Evolutionary conservation across 2,797 vertebrate species (phyloP), one percentile per base, ranked within the genome.

Genomic region (Crax fasciolata): DNA sequence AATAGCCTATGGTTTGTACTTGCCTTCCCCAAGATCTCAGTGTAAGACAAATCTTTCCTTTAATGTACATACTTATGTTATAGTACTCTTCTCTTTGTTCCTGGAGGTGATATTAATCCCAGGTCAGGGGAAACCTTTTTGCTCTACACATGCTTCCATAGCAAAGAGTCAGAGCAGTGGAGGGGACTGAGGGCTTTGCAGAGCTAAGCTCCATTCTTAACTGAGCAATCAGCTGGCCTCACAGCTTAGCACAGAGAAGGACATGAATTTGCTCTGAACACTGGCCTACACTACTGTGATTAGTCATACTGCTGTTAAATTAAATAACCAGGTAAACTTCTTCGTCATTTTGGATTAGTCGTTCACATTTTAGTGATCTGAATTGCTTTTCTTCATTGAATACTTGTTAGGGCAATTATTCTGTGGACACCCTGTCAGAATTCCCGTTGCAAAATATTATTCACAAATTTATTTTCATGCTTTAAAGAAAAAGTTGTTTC

Each of bases 381-480:
- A 81, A 51, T 65, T 70, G 30, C n/a, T 90, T 94, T 88, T 90
- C 77, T 87, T 91, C 35, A 55, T 4, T 62, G 68, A 80, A 51
- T 0, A 1, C 11, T 74, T 61, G 20, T 43, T 43, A 82, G 32
- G 52, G 24, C 49, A 93, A 85, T 89, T n/a, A 19, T 77, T 84
- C 38, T 46, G 23, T 70, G 81, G 70, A 62, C 20, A 49, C 23
- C 2, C 30, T 61, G 30, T 90, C 85, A 96, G 74, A 93, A 95
- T 93, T 94, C 82, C 77, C 71, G 68, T 61, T 87, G 90, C 74
- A 90, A 93, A 82, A 70, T 49, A 51, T 72, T 95, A 72, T 84
- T 86, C 83, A 84, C 41, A 61, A 88, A 83, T 80, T 63, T 76
- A 86, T 90, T 95, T 93, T 92, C 63, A 72, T 12, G 23, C 25